Percentiles rank a stretch among this genome's conserved stretches.
Conservation (phyloP, 2,797 vertebrate species). For the Pseudomugil tenellus region DNA sequence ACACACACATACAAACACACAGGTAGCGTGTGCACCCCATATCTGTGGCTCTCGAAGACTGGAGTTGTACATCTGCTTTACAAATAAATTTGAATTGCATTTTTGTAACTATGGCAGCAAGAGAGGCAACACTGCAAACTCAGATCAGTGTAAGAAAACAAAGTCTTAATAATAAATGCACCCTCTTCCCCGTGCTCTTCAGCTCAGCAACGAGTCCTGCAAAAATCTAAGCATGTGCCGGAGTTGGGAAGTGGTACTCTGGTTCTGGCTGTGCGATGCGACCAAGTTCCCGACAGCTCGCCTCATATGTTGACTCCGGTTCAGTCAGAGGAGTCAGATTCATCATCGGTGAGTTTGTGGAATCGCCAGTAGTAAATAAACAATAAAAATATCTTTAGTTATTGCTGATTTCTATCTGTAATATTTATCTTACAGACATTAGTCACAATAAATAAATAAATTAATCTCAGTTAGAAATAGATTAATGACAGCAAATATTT, state of each 20-base stretch:
- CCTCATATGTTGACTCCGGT: not conserved
- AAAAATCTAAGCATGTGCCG: conserved; percentile 40
- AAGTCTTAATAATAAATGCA: not conserved
- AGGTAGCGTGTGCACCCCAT: too few relatives aligned
- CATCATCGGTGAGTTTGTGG: conserved; percentile 30
- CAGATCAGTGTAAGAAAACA: not conserved
- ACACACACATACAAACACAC: too few relatives aligned
- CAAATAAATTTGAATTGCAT: not conserved
- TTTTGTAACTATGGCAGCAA: too few relatives aligned
- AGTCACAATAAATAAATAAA: too few relatives aligned
- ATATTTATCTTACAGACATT: too few relatives aligned
- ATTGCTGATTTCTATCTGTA: too few relatives aligned
- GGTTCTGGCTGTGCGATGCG: conserved; percentile 31
- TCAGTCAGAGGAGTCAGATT: not conserved
- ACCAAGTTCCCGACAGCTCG: not conserved
- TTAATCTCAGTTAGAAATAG: too few relatives aligned
- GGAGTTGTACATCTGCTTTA: too few relatives aligned
- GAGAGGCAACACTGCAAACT: not conserved
- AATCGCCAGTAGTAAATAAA: not conserved
- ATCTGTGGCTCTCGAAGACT: too few relatives aligned
- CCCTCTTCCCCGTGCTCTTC: not conserved
- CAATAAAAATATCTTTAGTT: not conserved
- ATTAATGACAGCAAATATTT: too few relatives aligned
- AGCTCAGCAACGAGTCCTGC: conserved; percentile 61
- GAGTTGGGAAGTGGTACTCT: conserved; percentile 3